Evolutionary conservation across 2,888 invertebrate species (phyloP).

Genomic region (Cephus nigrinus): DNA sequence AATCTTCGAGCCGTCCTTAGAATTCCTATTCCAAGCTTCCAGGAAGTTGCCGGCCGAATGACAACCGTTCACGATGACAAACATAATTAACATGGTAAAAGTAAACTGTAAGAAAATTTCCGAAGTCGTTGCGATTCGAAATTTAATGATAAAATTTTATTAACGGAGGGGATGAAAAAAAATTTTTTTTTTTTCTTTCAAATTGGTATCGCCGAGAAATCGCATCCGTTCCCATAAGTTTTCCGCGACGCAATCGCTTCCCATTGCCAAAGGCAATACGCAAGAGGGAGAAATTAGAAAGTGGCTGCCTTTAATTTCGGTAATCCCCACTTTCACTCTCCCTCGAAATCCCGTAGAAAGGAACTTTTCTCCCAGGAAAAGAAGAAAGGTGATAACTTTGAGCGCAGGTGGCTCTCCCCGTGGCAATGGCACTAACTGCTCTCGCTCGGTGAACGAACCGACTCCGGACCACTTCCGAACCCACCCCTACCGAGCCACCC

Average conservation of each 20-base stretch:
- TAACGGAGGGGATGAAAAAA: too few species aligned
- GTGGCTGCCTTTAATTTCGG: conserved; percentile 35
- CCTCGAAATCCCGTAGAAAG: conserved; percentile 38
- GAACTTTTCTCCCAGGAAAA: conserved; percentile 30
- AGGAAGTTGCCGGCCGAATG: conserved; percentile 16
- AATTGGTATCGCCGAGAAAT: too few species aligned
- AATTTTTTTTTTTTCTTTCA: too few species aligned
- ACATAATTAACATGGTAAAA: conserved; percentile 16
- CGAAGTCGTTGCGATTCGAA: neutral
- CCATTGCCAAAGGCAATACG: neutral
- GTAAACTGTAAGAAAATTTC: conserved; percentile 1
- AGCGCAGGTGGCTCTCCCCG: conserved; percentile 48
- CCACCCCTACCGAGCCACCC: neutral
- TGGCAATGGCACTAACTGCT: conserved; percentile 36
- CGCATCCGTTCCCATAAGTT: too few species aligned
- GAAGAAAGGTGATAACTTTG: conserved; percentile 47
- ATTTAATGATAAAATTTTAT: neutral
- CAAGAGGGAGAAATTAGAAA: conserved; percentile 24
- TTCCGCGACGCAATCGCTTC: too few species aligned
- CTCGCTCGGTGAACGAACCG: conserved; percentile 1
- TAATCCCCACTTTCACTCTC: conserved; percentile 37
- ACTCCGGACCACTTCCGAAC: too few species aligned
- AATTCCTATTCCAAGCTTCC: conserved; percentile 12
- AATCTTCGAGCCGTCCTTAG: conserved; percentile 13
- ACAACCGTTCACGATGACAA: neutral